These are phyloP conservation scores for Idris sp. DNA, from an alignment of 1,140 invertebrate species.

Conservation along the genomic window DNA sequence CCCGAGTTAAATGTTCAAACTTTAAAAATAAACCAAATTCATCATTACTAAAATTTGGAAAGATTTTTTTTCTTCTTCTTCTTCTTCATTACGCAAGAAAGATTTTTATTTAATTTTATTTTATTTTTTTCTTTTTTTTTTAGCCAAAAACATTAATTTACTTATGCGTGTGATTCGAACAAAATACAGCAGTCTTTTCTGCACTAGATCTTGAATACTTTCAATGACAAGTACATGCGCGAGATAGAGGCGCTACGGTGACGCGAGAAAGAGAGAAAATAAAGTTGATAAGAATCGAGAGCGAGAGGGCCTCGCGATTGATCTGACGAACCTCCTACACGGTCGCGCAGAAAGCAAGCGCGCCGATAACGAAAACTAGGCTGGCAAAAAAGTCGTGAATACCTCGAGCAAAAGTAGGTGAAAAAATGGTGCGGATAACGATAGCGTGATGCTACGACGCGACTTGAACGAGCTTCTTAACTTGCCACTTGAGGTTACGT, in stretches of 20 bases:
- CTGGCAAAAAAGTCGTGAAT: conserved; percentile 75
- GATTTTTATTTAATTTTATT: too few species aligned
- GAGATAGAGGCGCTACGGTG: conserved; percentile 32
- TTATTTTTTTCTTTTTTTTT: too few species aligned
- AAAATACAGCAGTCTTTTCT: conserved; percentile 59
- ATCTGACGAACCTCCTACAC: conserved; percentile 60
- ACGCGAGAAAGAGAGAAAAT: too few species aligned
- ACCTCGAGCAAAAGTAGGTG: conserved; percentile 75
- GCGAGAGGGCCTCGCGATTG: conserved; percentile 53
- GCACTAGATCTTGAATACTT: conserved; percentile 76
- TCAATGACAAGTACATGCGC: conserved; percentile 71
- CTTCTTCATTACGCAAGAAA: too few species aligned
- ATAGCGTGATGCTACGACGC: conserved; percentile 65
- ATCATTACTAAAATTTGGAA: too few species aligned
- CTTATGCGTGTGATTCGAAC: too few species aligned
- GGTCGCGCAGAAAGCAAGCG: conserved; percentile 54
- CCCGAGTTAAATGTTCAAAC: too few species aligned
- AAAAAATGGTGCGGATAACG: conserved; percentile 72
- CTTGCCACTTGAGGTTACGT: conserved; percentile 56
- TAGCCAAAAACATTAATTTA: too few species aligned
- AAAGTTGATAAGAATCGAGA: conserved; percentile 57
- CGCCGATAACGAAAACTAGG: conserved; percentile 75
- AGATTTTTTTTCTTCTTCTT: too few species aligned
- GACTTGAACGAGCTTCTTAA: conserved; percentile 59
- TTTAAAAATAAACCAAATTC: not conserved